Evolutionary conservation across 2,888 invertebrate genomes (phyloP), one percentile per base, ranked within the genome.

Genomic region (Ochropacha duplaris): DNA sequence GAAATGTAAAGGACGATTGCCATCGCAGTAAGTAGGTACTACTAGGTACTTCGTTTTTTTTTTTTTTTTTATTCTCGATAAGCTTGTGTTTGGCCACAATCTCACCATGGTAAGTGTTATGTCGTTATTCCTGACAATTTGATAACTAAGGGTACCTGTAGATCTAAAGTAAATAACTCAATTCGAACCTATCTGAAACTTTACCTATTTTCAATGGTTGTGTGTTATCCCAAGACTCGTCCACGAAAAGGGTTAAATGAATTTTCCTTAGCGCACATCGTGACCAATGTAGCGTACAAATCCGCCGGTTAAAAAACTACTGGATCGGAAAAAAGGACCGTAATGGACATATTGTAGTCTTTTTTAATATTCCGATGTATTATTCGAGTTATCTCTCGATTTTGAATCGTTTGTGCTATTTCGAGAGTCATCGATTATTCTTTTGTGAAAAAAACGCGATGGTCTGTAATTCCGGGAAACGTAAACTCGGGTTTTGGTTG

Each of bases 231-330:
- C 44, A 9, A 44, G 19, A 44, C 16, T 19, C 44, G 44, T 44
- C 8, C 19, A 44, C 55, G 49, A 56, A 58, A 61, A 62, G 65
- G 59, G 59, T 60, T 55, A 44, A 64, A 64, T 69, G 63, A 64
- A 61, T 67, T 65, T 61, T 60, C 65, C 62, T 61, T 58, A 56
- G 44, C 44, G 19, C n/a, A 64, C 66, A 60, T 67, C 60, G 59
- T 57, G 66, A 56, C 59, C 62, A 69, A 63, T 70, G 71, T 69
- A 65, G 59, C 69, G 65, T 65, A 64, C 49, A 57, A 56, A 58
- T 65, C 61, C 64, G 62, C 39, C 69, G 71, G 76, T 78, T 79
- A 72, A 78, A 77, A 76, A 79, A 68, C 76, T 78, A 78, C 66
- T 71, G 70, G 59, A 64, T 60, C 58, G 78, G 76, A 78, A 80